These are phyloP conservation scores for Actias luna DNA, from an alignment of 2,888 invertebrate genomes.

Conservation along the genomic window DNA sequence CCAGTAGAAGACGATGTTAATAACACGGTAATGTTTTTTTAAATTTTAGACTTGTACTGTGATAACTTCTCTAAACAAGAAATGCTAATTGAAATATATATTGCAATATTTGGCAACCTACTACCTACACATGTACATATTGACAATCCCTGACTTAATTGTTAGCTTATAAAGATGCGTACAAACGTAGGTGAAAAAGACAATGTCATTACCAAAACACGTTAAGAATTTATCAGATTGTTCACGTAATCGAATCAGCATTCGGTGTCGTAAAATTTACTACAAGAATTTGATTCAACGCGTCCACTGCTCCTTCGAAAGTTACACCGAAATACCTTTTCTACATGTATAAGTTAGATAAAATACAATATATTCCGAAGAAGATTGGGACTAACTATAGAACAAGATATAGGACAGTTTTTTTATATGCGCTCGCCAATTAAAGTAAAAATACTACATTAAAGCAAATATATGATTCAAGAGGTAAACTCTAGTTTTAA, in stretches of 20 bases:
- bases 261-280: neutral
- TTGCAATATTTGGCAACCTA: neutral
- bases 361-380: too few relatives aligned
- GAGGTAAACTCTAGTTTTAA: too few relatives aligned
- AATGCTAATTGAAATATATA: neutral
- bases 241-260: neutral
- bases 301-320: neutral
- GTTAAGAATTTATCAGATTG: neutral
- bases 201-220: conserved; percentile 7
- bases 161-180: neutral
- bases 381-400: too few relatives aligned
- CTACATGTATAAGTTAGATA: too few relatives aligned
- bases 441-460: too few relatives aligned
- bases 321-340: neutral
- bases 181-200: conserved; percentile 3
- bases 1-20: too few relatives aligned
- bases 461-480: too few relatives aligned
- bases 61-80: too few relatives aligned
- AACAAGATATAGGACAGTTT: too few relatives aligned
- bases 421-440: too few relatives aligned
- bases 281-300: neutral
- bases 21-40: too few relatives aligned
- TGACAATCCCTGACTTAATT: neutral
- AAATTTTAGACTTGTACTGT: too few relatives aligned
- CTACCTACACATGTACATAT: neutral